Evolutionary conservation across 2,113 vertebrate species (phyloP), one percentile per base, ranked within the genome.

Genomic region (Phasianus colchicus): DNA sequence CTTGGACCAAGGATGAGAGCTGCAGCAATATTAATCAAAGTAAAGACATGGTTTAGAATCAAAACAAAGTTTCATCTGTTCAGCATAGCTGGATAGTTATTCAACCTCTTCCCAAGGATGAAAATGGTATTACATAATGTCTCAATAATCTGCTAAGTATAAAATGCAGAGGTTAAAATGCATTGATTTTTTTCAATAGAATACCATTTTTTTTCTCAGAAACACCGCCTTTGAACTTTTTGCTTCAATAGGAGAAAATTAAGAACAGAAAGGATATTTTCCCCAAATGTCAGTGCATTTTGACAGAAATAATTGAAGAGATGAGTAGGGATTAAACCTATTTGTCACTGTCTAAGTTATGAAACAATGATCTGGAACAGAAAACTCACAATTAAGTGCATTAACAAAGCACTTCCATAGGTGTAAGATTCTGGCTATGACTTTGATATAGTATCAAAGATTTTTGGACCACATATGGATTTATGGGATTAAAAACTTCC

Each of bases 11-110:
- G 36, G 18, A 27, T 43, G 70, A 79, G 27, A 86, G 60, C 42
- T 83, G 48, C 50, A 91, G 64, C 60, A 93, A 55, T 55, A 45
- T 21, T 79, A 69, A 82, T 36, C 48, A 87, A 95, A 92, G 36
- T 32, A 66, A 67, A 32, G 22, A 45, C 20, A 4, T 5, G 21
- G 47, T 36, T 84, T 36, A 74, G 34, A 19, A 18, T 47, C 21
- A 91, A 85, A 92, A 63, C 10, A 89, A 89, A 91, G 29, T 10
- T 67, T 80, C 36, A 24, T 15, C 38, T 74, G 5, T 66, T 70
- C 75, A 86, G 15, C 34, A 50, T 13, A 86, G 58, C 47, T 80
- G 32, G 57, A 30, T 47, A 65, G 75, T 66, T 77, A 91, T 66
- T 83, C 86, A 10, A 73, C 34, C 47, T 80, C 42, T 63, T 91